Conservation (phyloP, 2,113 vertebrate genomes). For the Bostrychus sinensis region DNA sequence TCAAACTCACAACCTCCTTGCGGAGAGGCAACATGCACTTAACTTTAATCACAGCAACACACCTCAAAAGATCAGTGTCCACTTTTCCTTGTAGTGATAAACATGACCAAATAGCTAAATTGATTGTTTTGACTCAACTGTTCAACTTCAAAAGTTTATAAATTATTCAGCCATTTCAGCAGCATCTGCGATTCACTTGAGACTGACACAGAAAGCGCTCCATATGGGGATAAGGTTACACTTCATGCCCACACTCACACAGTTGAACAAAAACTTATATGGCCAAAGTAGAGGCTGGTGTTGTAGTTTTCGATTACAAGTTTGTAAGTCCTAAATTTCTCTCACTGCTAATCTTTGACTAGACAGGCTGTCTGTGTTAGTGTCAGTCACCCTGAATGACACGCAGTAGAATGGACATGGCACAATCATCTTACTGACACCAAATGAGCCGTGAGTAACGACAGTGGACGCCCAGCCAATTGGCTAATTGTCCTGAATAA, state of each 20-base stretch:
- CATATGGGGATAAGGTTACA: slow-evolving; percentile 25
- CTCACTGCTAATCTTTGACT: slow-evolving; percentile 21
- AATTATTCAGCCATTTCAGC: slow-evolving; percentile 3
- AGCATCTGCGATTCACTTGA: slow-evolving; percentile 38
- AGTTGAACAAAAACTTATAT: slow-evolving; percentile 5
- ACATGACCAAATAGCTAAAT: background rate
- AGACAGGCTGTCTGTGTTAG: slow-evolving; percentile 12
- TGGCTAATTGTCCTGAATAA: slow-evolving; percentile 73
- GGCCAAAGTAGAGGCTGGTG: slow-evolving; percentile 5
- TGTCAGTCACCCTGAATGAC: slow-evolving; percentile 58
- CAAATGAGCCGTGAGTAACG: slow-evolving; percentile 68
- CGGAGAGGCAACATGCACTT: no score
- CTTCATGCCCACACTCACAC: slow-evolving; percentile 28
- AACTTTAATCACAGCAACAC: background rate
- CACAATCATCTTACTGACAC: slow-evolving; percentile 61
- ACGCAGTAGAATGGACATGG: slow-evolving; percentile 57
- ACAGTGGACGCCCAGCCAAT: slow-evolving; percentile 53
- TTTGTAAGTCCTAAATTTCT: no score
- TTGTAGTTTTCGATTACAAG: no score
- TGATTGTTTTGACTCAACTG: slow-evolving; percentile 1
- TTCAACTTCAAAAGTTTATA: slow-evolving; percentile 5
- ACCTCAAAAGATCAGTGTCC: background rate
- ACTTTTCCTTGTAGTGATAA: background rate
- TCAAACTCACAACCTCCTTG: no score
- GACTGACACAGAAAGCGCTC: slow-evolving; percentile 4